Conservation (phyloP, 1,140 invertebrate species). For the Oryctes rhinoceros region DNA sequence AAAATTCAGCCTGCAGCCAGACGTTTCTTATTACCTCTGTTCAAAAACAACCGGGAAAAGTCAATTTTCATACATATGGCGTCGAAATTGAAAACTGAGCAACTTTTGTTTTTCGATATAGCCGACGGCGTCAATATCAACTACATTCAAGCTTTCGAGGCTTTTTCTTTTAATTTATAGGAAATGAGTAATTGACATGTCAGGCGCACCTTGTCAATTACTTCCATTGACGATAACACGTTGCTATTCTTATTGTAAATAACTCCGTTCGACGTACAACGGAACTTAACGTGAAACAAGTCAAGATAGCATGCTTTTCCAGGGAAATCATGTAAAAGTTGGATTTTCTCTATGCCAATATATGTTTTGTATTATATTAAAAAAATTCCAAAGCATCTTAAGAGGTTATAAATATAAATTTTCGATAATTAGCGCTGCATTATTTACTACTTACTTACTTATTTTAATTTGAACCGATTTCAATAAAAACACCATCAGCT, state of each 20-base stretch:
- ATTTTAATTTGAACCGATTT: too few relatives aligned
- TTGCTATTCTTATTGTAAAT: background rate
- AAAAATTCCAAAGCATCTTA: too few relatives aligned
- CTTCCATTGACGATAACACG: background rate
- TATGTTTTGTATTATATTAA: too few relatives aligned
- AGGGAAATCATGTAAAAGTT: too few relatives aligned
- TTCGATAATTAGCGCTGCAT: too few relatives aligned
- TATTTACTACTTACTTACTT: too few relatives aligned
- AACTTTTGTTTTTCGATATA: conserved; percentile 19
- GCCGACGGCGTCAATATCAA: background rate
- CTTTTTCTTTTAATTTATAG: background rate
- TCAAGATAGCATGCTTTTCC: too few relatives aligned
- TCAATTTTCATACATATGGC: conserved; percentile 31
- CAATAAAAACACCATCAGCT: too few relatives aligned
- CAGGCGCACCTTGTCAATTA: too few relatives aligned
- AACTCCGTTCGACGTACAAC: background rate
- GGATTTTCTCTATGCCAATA: too few relatives aligned
- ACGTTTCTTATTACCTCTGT: conserved; percentile 42
- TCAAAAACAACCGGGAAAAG: conserved; percentile 34
- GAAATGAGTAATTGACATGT: too few relatives aligned
- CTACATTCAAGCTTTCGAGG: background rate
- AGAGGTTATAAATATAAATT: too few relatives aligned
- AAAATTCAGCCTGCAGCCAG: conserved; percentile 37
- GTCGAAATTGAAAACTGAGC: conserved; percentile 20
- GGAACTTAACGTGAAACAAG: background rate